phyloP scores from a whole-genome alignment of 1,140 invertebrate genomes.

The Gryllus bimaculatus region DNA sequence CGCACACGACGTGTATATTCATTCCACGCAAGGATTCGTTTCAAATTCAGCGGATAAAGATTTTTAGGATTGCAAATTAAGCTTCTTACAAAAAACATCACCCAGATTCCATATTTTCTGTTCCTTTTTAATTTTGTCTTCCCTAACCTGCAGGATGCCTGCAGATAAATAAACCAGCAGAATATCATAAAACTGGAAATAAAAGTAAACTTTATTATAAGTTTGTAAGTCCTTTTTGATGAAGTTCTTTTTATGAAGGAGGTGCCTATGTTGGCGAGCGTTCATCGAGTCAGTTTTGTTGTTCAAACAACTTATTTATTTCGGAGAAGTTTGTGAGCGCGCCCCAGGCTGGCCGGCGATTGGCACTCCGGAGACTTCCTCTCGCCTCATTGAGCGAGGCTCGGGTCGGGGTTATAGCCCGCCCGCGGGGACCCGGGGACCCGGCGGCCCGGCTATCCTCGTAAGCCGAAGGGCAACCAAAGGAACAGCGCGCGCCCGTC shows the following conservation, averaged over 20 bases:
- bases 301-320: slow-evolving; percentile 1
- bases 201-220: slow-evolving; percentile 6
- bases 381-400: background rate
- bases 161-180: background rate
- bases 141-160: background rate
- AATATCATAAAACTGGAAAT: background rate
- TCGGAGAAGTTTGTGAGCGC: background rate
- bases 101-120: background rate
- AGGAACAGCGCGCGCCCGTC: background rate
- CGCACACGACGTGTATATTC: background rate
- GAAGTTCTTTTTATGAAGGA: background rate
- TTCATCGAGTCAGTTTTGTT: background rate
- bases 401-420: background rate
- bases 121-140: background rate
- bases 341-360: background rate
- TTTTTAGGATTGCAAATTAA: background rate
- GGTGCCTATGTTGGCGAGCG: background rate
- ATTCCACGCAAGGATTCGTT: background rate
- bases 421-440: no score
- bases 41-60: background rate
- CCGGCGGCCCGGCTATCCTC: background rate
- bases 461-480: background rate
- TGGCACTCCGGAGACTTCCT: background rate
- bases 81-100: background rate
- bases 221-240: slow-evolving; percentile 5